Base-by-base conservation (phyloP, 2,888 invertebrate genomes). In the Sphaerophoria taeniata region DNA sequence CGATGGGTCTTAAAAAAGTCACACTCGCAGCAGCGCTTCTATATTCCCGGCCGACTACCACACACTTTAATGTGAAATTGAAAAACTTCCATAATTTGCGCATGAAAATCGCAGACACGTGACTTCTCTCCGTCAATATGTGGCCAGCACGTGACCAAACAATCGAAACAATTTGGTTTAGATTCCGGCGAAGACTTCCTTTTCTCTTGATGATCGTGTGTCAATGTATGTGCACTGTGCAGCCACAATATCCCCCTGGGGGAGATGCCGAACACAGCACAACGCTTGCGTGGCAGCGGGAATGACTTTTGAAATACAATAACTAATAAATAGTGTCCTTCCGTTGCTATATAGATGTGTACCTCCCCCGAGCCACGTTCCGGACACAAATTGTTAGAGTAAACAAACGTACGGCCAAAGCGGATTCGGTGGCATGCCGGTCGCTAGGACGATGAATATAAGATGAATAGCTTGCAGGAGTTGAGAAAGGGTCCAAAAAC, bases 321-420 rank as follows among this genome's bases (percentile, higher is more conserved):
- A 85, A 85, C 85, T 85, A 85, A 85, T 85, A 85, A 85, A 85
- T 85, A 85, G 85, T 85, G 81, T 85, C 85, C 85, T 85, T 85
- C 85, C 85, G 81, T 67, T 65, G 67, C 60, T 55, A 55, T 39
- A 49, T 49, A 24, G 39, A 16, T 6, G 60, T 14, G 36, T 11
- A 16, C 58, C 7, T 12, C 24, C 31, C 58, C 16, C 39, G 43
- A 24, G 24, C 24, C 80, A 73, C 76, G 55, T 76, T 74, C 67
- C 73, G 34, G 65, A 39, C 72, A 76, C 80, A 85, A 85, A 85
- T 85, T 85, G 85, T 72, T 70, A 70, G 81, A 85, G 60, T 85
- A 80, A 85, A 81, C 81, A 85, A 81, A 45, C 85, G 58, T 31
- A 16, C 12, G 61, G 33, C 61, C 45, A 6, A n/a, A 2, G 14